A percentile compares a stretch with the other conserved stretches of the same genome.
Evolutionary conservation across 1,140 invertebrate genomes (phyloP).

Genomic region (Odontomachus brunneus): DNA sequence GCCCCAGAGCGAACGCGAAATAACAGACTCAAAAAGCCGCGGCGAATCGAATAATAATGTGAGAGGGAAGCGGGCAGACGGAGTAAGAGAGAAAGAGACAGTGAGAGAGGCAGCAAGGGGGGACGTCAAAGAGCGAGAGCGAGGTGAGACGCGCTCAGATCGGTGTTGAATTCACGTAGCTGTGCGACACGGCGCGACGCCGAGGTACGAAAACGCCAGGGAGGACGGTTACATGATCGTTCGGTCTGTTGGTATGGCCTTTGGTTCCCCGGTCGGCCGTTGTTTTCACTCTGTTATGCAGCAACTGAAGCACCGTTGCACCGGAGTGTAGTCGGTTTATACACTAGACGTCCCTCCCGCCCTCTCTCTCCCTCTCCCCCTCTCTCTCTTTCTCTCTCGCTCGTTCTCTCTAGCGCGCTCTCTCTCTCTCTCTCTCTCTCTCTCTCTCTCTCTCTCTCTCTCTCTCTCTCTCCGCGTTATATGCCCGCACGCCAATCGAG

Average conservation of each 20-base stretch:
- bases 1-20: background rate
- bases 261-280: constrained; percentile 78
- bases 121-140: constrained; percentile 27
- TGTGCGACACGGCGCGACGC: background rate
- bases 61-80: background rate
- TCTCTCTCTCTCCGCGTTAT: constrained; percentile 61
- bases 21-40: constrained; percentile 45
- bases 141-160: constrained; percentile 49
- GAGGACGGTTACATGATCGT: constrained; percentile 65
- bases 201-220: constrained; percentile 58
- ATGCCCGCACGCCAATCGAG: constrained; percentile 68
- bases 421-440: constrained; percentile 41
- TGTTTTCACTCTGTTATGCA: constrained; percentile 83
- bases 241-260: constrained; percentile 77
- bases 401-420: too few relatives aligned
- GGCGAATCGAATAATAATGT: constrained; percentile 28
- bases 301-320: constrained; percentile 79
- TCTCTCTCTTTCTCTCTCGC: too few relatives aligned
- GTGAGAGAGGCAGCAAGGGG: background rate
- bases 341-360: constrained; percentile 71
- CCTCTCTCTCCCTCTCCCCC: background rate
- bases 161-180: constrained; percentile 71
- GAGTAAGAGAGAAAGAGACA: background rate
- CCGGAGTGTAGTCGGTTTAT: constrained; percentile 82
- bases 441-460: constrained; percentile 44